Evolutionary conservation across 23 tunicate species (phyloP).

Genomic region (Oikopleura albicans): DNA sequence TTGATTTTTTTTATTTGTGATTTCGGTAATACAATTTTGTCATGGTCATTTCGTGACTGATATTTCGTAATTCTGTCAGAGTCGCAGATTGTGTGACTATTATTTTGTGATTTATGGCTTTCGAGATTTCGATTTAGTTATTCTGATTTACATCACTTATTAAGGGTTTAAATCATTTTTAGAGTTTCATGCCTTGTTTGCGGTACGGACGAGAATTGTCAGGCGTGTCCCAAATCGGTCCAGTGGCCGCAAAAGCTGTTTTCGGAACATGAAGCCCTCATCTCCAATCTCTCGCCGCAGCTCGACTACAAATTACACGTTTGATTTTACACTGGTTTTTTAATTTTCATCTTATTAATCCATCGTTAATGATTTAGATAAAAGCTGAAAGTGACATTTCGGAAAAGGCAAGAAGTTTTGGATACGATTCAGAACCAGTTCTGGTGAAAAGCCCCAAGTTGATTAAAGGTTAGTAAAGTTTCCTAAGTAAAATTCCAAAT

Average conservation of each 20-base stretch:
- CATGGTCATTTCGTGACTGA: too few species aligned
- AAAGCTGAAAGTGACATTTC: too few species aligned
- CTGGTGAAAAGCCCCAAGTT: too few species aligned
- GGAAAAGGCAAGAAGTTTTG: too few species aligned
- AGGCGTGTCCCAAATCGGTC: background rate
- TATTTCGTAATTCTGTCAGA: too few species aligned
- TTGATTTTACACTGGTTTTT: too few species aligned
- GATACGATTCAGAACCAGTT: too few species aligned
- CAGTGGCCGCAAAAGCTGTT: background rate
- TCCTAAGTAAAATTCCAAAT: too few species aligned
- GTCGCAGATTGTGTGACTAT: background rate
- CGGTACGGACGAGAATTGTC: background rate
- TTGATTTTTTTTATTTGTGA: background rate
- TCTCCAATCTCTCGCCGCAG: background rate
- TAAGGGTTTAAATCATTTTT: background rate
- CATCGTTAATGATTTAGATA: too few species aligned
- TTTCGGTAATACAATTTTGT: background rate
- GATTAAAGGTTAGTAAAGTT: too few species aligned
- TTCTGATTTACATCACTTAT: background rate
- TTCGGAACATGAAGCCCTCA: background rate
- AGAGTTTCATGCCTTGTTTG: background rate
- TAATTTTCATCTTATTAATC: too few species aligned
- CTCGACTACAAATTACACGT: background rate
- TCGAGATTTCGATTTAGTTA: background rate
- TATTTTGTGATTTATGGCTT: background rate